A percentile compares a stretch with the other conserved stretches of the same genome.
phyloP scores from a whole-genome alignment of 2,888 invertebrate genomes.

The Cosmorhoe ocellata region DNA sequence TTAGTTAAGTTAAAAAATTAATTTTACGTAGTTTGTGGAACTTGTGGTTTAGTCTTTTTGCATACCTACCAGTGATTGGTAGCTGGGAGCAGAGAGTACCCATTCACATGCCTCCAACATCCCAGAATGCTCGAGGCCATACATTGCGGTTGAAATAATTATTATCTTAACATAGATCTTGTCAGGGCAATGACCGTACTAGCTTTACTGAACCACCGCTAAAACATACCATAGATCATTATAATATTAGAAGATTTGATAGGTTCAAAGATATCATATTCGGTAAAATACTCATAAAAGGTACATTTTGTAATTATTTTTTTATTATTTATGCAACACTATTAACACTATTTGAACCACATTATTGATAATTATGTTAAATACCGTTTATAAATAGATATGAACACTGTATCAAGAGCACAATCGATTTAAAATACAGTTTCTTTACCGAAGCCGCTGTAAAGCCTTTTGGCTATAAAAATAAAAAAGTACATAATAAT shows the following conservation, averaged over 20 bases:
- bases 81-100: conserved; percentile 32
- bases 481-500: conserved; percentile 32
- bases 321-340: no score
- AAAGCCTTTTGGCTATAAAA: conserved; percentile 55
- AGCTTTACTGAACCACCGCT: conserved; percentile 44
- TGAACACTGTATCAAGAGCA: conserved; percentile 6
- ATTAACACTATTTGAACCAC: no score
- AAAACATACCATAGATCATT: conserved; percentile 12
- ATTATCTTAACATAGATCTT: conserved; percentile 79
- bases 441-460: conserved; percentile 32
- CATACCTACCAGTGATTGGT: conserved; percentile 35
- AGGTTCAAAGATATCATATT: no score
- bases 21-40: conserved; percentile 12
- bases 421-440: conserved; percentile 18
- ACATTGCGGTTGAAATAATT: conserved; percentile 75
- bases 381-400: background rate
- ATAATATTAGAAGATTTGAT: conserved; percentile 5
- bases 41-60: conserved; percentile 24
- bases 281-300: no score
- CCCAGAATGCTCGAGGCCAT: conserved; percentile 60
- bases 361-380: no score
- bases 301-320: no score
- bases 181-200: conserved; percentile 64
- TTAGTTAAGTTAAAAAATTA: background rate
- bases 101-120: conserved; percentile 52